Percentiles rank a stretch among this genome's conserved stretches.
phyloP scores from a whole-genome alignment of 2,888 invertebrate genomes.

The Liodrosophila aerea region DNA sequence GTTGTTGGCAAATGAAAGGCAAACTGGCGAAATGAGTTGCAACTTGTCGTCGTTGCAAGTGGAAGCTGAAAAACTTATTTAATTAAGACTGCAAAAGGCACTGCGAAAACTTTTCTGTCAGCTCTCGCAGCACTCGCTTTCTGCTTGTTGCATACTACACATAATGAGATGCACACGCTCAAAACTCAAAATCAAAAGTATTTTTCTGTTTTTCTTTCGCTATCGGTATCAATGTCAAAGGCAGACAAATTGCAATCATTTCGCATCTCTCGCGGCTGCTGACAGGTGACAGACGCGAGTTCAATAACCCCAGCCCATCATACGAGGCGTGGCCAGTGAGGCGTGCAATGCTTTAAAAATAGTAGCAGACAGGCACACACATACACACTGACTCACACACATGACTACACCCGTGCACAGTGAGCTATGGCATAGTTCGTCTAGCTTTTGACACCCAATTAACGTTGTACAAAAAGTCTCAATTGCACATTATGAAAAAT shows the following conservation, averaged over 20 bases:
- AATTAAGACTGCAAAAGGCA: slow-evolving; percentile 68
- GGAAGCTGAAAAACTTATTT: slow-evolving; percentile 64
- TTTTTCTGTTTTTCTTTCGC: slow-evolving; percentile 27
- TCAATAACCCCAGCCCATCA: slow-evolving; percentile 38
- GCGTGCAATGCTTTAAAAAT: slow-evolving; percentile 11
- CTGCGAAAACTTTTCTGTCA: slow-evolving; percentile 23
- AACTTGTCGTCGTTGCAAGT: slow-evolving; percentile 30
- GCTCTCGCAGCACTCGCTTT: slow-evolving; percentile 10
- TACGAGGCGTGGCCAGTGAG: slow-evolving; percentile 46
- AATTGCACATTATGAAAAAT: slow-evolving; percentile 39
- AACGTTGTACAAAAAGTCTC: slow-evolving; percentile 27
- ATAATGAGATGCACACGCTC: slow-evolving; percentile 61
- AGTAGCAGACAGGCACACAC: neutral
- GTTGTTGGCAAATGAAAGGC: slow-evolving; percentile 45
- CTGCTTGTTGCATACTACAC: slow-evolving; percentile 61
- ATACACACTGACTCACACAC: slow-evolving; percentile 2
- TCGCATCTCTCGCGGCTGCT: neutral
- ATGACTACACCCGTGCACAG: slow-evolving; percentile 5
- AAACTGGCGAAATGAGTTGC: slow-evolving; percentile 54
- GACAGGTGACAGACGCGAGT: slow-evolving; percentile 42
- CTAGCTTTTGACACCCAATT: slow-evolving; percentile 53
- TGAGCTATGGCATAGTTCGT: slow-evolving; percentile 24
- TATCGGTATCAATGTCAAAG: slow-evolving; percentile 72
- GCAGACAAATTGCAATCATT: slow-evolving; percentile 57
- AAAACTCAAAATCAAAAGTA: slow-evolving; percentile 50